Base-by-base conservation (phyloP, 2,113 vertebrate genomes). In the Daphoenositta chrysoptera region DNA sequence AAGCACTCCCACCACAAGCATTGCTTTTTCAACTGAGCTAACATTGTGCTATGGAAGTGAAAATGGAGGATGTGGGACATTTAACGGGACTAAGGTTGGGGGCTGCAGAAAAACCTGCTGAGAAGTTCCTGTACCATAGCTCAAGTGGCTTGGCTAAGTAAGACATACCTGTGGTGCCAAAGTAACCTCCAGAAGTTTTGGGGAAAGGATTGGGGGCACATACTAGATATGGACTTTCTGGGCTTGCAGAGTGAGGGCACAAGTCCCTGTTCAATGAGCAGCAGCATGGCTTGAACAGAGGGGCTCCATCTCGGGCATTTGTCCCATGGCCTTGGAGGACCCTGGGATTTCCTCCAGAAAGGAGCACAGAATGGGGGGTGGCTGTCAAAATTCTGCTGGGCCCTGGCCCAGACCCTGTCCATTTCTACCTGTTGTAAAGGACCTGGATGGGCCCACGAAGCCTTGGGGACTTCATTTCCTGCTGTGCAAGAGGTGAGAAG, bases 351-450 rank as follows among this genome's bases (percentile, higher is more conserved):
- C 42, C n/a, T 30, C 21, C 1, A 4, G n/a, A 42, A 50, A 27
- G 35, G 42, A 83, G 9, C 8, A 2, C 48, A 56, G 21, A 44
- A 1, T 4, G 1, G 9, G 7, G 9, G 3, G 5, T 23, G 14
- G 11, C 37, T 68, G 51, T 6, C 56, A 92, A 60, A 54, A 20
- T 24, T 71, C n/a, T 56, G 11, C n/a, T 61, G 3, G 44, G 15
- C 56, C 24, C 44, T 82, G 48, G 35, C 39, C 19, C 54, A 17
- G n/a, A 40, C 13, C 3, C n/a, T 84, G 50, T 53, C 28, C 61
- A 23, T 37, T 85, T 80, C 79, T 45, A 60, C 15, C 48, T 18
- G 58, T 54, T 3, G 6, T 42, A 39, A 65, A 83, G 47, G 30
- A 53, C 11, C 23, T 73, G 47, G 35, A 53, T 40, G 56, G 51